These are phyloP conservation scores for Drosophila paranaensis DNA, from an alignment of 2,888 invertebrate genomes.

Conservation along the genomic window DNA sequence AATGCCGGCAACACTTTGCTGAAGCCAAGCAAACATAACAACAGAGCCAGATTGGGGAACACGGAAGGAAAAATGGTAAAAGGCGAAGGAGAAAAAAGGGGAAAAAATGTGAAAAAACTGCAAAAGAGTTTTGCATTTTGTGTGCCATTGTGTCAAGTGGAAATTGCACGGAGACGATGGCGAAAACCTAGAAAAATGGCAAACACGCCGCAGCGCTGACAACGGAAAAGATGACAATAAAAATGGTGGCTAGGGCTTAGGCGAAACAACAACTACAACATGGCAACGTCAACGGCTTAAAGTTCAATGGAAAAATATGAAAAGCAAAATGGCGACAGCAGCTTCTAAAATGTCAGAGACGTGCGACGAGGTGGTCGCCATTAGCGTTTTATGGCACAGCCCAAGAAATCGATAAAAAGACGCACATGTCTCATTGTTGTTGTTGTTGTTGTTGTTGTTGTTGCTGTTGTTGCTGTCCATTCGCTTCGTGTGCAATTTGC, in stretches of 20 bases:
- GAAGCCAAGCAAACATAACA: constrained; percentile 41
- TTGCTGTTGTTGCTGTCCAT: constrained; percentile 27
- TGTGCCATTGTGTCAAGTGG: constrained; percentile 83
- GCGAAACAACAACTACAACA: constrained; percentile 16
- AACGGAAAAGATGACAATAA: constrained; percentile 78
- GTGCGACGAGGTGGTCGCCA: constrained; percentile 41
- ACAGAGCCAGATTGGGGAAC: background rate
- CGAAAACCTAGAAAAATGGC: constrained; percentile 65
- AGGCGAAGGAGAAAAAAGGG: background rate
- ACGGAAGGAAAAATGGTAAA: background rate
- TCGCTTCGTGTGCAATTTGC: constrained; percentile 50
- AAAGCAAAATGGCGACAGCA: constrained; percentile 70
- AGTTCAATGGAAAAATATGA: constrained; percentile 77
- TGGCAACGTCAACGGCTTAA: constrained; percentile 63
- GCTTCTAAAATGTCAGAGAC: constrained; percentile 23
- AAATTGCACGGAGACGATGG: constrained; percentile 63
- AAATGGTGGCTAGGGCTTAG: constrained; percentile 67
- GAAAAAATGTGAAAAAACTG: constrained; percentile 30
- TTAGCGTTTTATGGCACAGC: constrained; percentile 72
- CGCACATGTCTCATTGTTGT: constrained; percentile 41
- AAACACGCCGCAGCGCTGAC: constrained; percentile 63
- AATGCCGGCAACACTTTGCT: constrained; percentile 68
- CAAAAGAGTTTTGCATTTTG: constrained; percentile 77
- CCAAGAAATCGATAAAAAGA: constrained; percentile 69
- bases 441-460: constrained; percentile 9